phyloP scores from a whole-genome alignment of 2,797 vertebrate genomes.

The Halcyon smyrnensis region DNA sequence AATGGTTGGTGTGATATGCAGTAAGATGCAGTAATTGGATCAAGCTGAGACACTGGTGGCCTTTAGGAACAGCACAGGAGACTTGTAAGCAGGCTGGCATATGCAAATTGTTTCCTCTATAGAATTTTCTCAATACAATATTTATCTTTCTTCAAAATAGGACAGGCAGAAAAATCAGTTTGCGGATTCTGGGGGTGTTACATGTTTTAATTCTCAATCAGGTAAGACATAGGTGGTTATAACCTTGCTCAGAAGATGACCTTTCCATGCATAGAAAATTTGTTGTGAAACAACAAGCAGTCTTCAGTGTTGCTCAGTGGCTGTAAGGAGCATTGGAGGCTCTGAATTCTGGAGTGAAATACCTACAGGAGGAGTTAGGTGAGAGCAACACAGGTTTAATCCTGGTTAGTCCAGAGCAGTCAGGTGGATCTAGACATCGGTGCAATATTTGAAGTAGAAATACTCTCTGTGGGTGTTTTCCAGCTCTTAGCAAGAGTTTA shows the following conservation, averaged over 20 bases:
- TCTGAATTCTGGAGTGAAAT: background rate
- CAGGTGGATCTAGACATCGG: background rate
- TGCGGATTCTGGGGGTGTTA: background rate
- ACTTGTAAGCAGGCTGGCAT: conserved; percentile 43
- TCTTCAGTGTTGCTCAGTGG: background rate
- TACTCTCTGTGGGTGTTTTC: background rate
- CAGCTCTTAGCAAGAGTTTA: background rate
- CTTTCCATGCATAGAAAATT: background rate
- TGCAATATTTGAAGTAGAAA: background rate
- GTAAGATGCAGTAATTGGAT: conserved; percentile 70
- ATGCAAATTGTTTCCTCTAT: conserved; percentile 23
- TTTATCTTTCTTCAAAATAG: background rate
- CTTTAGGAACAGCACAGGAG: conserved; percentile 35
- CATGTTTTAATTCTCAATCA: background rate
- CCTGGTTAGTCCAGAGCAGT: background rate
- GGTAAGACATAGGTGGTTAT: background rate
- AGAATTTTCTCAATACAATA: conserved; percentile 6
- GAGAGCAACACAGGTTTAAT: background rate
- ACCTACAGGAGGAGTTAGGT: background rate
- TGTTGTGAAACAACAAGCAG: background rate
- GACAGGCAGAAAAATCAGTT: background rate
- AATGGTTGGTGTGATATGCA: conserved; percentile 35
- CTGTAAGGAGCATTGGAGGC: background rate
- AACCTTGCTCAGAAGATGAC: background rate
- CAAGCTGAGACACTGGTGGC: conserved; percentile 44